Base-by-base conservation (phyloP, 2,888 invertebrate genomes). In the Bibio marci region DNA sequence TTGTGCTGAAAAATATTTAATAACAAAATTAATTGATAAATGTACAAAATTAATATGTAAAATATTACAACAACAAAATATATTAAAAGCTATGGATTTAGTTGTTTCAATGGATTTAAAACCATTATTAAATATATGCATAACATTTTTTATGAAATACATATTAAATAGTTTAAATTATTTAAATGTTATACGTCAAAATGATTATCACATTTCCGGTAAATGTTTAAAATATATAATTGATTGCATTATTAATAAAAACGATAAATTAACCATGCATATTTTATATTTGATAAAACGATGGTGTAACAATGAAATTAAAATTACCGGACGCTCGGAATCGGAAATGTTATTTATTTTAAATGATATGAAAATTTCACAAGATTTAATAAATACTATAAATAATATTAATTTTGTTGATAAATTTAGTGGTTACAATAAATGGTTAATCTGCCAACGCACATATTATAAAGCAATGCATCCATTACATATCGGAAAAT, bases 401-500 rank as follows among this genome's bases (percentile, higher is more conserved):
- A 19, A 40, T 15, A 35, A 37, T 12, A n/a, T n/a, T n/a, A n/a
- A n/a, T n/a, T n/a, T n/a, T n/a, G n/a, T n/a, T n/a, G n/a, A n/a
- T n/a, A n/a, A n/a, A n/a, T n/a, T n/a, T n/a, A 39, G 25, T 31
- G 30, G 22, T 30, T 30, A 35, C 14, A 26, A 33, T 12, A 8
- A 30, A 13, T 39, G 35, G 35, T 35, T 39, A 15, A 25, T 35
- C 8, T 39, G 39, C 22, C 41, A 62, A 43, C 52, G 61, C 32
- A 52, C 52, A 39, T 60, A 55, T 41, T 62, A 56, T 42, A 60
- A 58, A 40, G 62, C 61, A 4, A 55, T 57, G 25, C 52, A 57
- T 1, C 61, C 62, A 1, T 57, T 59, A 22, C 54, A 50, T 12
- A 47, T 61, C 3, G 53, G 52, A 27, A 48, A 52, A 3, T 50